These are phyloP conservation scores for Molossus molossus DNA, from an alignment of 2,797 vertebrate genomes.

Conservation along the genomic window DNA sequence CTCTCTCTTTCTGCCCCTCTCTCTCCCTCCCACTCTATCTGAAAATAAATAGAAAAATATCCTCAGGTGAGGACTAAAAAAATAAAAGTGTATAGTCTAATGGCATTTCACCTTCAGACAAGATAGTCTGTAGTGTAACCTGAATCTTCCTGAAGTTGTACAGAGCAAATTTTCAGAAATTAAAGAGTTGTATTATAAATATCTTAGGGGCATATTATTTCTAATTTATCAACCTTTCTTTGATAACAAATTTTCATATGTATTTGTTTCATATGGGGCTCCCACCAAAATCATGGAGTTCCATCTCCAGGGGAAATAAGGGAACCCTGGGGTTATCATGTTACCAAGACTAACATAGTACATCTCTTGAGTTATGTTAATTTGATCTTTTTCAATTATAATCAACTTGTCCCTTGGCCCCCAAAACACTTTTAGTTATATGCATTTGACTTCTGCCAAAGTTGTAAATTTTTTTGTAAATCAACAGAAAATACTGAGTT, in stretches of 20 bases:
- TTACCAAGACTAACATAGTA: not conserved
- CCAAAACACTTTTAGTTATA: slow-evolving; percentile 20
- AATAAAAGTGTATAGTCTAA: not conserved
- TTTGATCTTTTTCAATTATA: slow-evolving; percentile 7
- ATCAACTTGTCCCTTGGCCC: not conserved
- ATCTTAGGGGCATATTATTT: not conserved
- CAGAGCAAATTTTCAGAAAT: not conserved
- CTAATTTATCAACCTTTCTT: not conserved
- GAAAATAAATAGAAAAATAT: no score
- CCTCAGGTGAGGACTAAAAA: no score
- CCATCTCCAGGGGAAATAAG: not conserved
- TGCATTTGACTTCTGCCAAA: slow-evolving; percentile 55
- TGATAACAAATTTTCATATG: not conserved
- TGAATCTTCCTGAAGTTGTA: not conserved
- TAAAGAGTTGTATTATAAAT: not conserved
- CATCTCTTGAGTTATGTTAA: not conserved
- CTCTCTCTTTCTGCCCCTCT: no score
- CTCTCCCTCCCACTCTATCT: no score
- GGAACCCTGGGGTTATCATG: not conserved
- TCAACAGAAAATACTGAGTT: slow-evolving; percentile 28
- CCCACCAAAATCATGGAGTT: not conserved
- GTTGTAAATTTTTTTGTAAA: not conserved
- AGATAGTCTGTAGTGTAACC: not conserved
- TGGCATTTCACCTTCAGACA: not conserved
- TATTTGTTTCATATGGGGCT: not conserved